Base-by-base conservation (phyloP, 2,797 vertebrate genomes). In the Kryptolebias ocellatus region DNA sequence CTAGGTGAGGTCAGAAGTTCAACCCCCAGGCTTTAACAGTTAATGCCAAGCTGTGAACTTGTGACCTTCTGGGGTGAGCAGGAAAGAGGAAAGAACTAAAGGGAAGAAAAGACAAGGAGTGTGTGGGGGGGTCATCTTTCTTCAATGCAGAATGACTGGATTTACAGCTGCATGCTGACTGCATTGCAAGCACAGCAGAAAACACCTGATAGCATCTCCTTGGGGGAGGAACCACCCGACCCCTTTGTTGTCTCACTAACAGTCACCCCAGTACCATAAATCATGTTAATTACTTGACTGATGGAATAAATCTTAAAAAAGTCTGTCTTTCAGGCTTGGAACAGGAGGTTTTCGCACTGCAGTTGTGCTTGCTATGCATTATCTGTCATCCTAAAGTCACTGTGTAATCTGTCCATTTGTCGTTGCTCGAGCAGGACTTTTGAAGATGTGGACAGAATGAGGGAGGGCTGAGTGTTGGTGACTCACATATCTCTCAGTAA, bases 241-340 rank as follows among this genome's bases (percentile, higher is more conserved):
- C 91, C 79, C 92, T 94, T 95, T 95, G 93, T 94, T 94, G 92
- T 93, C 92, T 93, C 89, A 91, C 90, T 89, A 92, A 92, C 92
- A 90, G 92, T 92, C 92, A 90, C 88, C 88, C 84, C 58, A 61
- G 76, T 61, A 44, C 91, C 92, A 94, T 94, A 94, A 95, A 95
- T 95, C 94, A 94, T 94, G 93, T 92, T 95, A 94, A 95, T 95
- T 92, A 94, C 92, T 93, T 91, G 92, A 94, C 92, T 93, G 93
- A 94, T 93, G 87, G 94, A 92, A 94, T 93, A 94, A 93, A 94
- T 93, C 92, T 93, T 90, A 67, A 81, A 83, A 87, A 90, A 93
- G 87, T 92, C 87, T 89, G 85, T 90, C 77, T 79, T 84, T 85
- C 74, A 70, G 76, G 75, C 80, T 81, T 68, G 84, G 86, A 93